A percentile compares a stretch with the other conserved stretches of the same genome.
Conservation (phyloP, 2,888 invertebrate species). For the Agriotes lineatus region DNA sequence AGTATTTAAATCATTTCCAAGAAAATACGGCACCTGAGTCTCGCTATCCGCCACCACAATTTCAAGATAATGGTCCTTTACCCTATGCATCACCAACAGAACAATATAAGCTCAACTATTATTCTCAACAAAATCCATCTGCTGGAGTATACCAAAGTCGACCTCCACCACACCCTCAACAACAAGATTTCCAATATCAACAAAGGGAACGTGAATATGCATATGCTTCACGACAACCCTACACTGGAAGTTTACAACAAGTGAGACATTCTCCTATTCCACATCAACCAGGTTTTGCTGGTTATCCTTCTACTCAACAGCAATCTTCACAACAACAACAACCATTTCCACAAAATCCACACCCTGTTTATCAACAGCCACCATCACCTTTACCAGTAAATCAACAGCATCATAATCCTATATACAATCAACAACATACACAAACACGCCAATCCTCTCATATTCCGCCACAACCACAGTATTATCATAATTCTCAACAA, state of each 20-base stretch:
- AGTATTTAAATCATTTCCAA: neutral
- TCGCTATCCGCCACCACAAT: neutral
- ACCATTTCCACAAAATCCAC: conserved; percentile 54
- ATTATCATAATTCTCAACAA: conserved; percentile 32
- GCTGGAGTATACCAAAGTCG: neutral
- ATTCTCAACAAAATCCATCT: conserved; percentile 12
- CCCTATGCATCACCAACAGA: neutral
- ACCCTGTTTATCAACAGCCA: conserved; percentile 54
- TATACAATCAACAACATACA: conserved; percentile 19
- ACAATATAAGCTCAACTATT: conserved; percentile 16
- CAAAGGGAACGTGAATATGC: conserved; percentile 13
- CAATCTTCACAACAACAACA: conserved; percentile 44
- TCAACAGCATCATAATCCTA: conserved; percentile 21
- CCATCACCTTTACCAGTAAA: conserved; percentile 59
- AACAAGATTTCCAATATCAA: conserved; percentile 20
- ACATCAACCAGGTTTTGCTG: conserved; percentile 20
- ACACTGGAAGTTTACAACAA: conserved; percentile 32
- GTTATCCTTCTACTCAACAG: conserved; percentile 49
- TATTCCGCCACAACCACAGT: conserved; percentile 24
- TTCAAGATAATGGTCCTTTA: neutral
- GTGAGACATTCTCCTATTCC: conserved; percentile 50
- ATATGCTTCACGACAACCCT: conserved; percentile 10
- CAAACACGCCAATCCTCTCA: conserved; percentile 18
- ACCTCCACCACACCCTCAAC: conserved; percentile 18
- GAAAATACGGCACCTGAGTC: neutral